These are phyloP conservation scores for Agapornis canus DNA, from an alignment of 2,797 vertebrate species.

Conservation along the genomic window DNA sequence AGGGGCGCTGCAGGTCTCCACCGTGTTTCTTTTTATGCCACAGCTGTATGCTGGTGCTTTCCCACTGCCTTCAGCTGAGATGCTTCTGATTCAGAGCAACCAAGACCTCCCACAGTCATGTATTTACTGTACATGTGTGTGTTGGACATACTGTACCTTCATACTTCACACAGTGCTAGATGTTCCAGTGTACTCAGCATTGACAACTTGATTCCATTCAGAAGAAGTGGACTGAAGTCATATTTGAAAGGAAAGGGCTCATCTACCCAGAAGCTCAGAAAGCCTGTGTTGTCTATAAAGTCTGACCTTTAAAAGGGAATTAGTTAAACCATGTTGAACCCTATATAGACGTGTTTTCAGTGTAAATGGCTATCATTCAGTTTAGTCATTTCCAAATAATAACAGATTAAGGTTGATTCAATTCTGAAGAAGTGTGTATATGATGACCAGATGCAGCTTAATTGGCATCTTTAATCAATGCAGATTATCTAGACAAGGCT, in stretches of 20 bases:
- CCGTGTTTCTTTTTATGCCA: rapidly evolving
- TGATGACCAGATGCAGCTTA: neutral
- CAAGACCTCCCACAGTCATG: neutral
- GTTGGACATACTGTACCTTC: neutral
- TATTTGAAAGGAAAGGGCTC: neutral
- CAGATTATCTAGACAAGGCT: neutral
- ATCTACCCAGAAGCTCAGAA: neutral
- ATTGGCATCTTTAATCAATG: neutral
- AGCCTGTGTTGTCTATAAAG: neutral
- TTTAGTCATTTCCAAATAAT: neutral
- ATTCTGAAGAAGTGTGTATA: neutral
- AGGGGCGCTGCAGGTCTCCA: neutral
- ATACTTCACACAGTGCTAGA: neutral
- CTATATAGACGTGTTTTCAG: neutral
- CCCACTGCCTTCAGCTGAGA: neutral
- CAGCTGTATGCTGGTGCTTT: neutral
- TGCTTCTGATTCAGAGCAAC: neutral
- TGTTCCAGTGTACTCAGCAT: too few species aligned
- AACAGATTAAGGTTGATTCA: neutral
- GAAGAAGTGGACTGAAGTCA: neutral
- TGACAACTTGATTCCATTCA: neutral
- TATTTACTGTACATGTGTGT: neutral
- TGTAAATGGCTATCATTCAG: neutral
- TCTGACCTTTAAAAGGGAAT: neutral
- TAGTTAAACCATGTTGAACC: neutral